Percentiles rank a stretch among this genome's conserved stretches.
Evolutionary conservation across 2,113 vertebrate species (phyloP).

Genomic region (Kryptolebias marmoratus): DNA sequence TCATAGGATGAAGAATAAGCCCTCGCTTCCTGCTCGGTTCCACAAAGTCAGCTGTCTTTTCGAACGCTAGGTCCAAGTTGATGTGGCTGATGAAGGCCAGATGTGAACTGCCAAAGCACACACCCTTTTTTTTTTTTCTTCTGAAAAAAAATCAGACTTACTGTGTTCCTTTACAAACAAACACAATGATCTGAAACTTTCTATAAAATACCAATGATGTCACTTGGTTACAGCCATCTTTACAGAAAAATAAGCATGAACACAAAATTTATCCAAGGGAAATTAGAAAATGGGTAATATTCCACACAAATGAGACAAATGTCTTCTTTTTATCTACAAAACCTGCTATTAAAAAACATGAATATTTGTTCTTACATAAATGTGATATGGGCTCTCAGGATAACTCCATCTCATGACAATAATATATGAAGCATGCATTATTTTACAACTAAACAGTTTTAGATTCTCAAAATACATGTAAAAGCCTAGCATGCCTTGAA

Average conservation of each 20-base stretch:
- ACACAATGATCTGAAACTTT: slow-evolving; percentile 8
- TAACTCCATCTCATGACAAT: slow-evolving; percentile 2
- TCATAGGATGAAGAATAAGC: slow-evolving; percentile 67
- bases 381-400: slow-evolving; percentile 17
- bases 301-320: too few species aligned
- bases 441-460: slow-evolving; percentile 33
- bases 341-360: slow-evolving; percentile 9
- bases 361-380: slow-evolving; percentile 15
- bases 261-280: background rate
- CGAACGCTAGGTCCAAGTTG: slow-evolving; percentile 53
- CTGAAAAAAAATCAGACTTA: slow-evolving; percentile 42
- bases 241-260: background rate
- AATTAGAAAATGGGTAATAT: too few species aligned
- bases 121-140: slow-evolving; percentile 34
- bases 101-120: slow-evolving; percentile 55
- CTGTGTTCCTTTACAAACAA: slow-evolving; percentile 35
- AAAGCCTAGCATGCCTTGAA: too few species aligned
- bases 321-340: too few species aligned
- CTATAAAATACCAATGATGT: slow-evolving; percentile 7
- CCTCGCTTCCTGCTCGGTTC: slow-evolving; percentile 71
- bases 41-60: slow-evolving; percentile 71
- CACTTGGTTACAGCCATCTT: background rate
- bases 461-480: slow-evolving; percentile 25
- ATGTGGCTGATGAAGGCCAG: slow-evolving; percentile 74
- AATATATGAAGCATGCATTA: slow-evolving; percentile 1